phyloP scores from a whole-genome alignment of 2,888 invertebrate species.

The Spodoptera picta region DNA sequence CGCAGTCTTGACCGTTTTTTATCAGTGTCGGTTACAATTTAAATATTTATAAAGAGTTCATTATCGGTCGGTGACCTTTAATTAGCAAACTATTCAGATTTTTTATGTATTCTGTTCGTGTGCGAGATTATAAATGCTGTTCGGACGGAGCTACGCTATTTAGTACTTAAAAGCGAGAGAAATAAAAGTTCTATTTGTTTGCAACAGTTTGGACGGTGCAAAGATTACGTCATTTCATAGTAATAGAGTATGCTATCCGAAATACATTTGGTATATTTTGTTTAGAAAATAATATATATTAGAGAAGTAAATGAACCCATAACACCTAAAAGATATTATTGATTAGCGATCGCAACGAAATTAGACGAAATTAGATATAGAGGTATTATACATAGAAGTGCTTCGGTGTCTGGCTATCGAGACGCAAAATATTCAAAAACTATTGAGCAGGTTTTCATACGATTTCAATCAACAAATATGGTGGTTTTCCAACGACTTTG shows the following conservation, averaged over 20 bases:
- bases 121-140: background rate
- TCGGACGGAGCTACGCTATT: background rate
- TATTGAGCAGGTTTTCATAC: too few species aligned
- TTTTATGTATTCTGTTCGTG: conserved; percentile 6
- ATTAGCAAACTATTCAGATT: conserved; percentile 24
- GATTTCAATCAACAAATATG: too few species aligned
- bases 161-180: background rate
- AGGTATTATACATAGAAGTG: too few species aligned
- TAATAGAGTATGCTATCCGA: conserved; percentile 1
- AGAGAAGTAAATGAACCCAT: too few species aligned
- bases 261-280: background rate
- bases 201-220: background rate
- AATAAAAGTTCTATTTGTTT: background rate
- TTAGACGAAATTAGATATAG: too few species aligned
- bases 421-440: too few species aligned
- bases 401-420: too few species aligned
- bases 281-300: too few species aligned
- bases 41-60: conserved; percentile 35
- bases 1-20: conserved; percentile 1
- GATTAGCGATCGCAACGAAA: too few species aligned
- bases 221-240: background rate
- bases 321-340: too few species aligned
- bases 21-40: conserved; percentile 11
- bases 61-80: conserved; percentile 39
- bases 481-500: too few species aligned